phyloP scores from a whole-genome alignment of 2,888 invertebrate genomes.

The Drosophila multiciliata region DNA sequence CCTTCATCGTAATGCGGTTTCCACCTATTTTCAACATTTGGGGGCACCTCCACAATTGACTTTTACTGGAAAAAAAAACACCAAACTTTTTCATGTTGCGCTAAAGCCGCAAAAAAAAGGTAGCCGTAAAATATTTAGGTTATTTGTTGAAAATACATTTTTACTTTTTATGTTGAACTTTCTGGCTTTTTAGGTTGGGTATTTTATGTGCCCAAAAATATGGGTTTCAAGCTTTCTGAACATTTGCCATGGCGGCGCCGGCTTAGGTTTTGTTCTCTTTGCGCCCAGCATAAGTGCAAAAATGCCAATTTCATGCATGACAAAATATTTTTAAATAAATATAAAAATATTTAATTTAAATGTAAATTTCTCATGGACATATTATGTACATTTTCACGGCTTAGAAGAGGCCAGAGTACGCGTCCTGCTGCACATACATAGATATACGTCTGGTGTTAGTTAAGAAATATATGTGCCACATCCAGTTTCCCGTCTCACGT shows the following conservation, averaged over 20 bases:
- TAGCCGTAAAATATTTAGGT: slow-evolving; percentile 67
- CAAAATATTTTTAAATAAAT: slow-evolving; percentile 73
- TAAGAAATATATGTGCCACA: slow-evolving; percentile 51
- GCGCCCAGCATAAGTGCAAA: slow-evolving; percentile 49
- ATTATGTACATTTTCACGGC: slow-evolving; percentile 33
- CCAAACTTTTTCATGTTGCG: slow-evolving; percentile 37
- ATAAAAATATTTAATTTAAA: slow-evolving; percentile 75
- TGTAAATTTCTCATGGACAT: slow-evolving; percentile 64
- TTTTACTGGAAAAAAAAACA: slow-evolving; percentile 56
- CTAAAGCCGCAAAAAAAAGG: slow-evolving; percentile 60
- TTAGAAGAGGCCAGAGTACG: slow-evolving; percentile 4
- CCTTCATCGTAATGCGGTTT: not conserved
- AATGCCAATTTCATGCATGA: slow-evolving; percentile 79
- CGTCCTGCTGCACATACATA: slow-evolving; percentile 30
- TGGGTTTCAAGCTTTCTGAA: slow-evolving; percentile 27
- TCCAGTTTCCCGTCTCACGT: not conserved
- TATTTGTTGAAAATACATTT: slow-evolving; percentile 72
- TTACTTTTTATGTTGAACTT: slow-evolving; percentile 32
- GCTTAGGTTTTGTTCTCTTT: slow-evolving; percentile 38
- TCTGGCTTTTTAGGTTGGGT: slow-evolving; percentile 19
- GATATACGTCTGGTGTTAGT: slow-evolving; percentile 38
- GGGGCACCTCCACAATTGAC: slow-evolving; percentile 60
- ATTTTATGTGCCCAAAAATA: slow-evolving; percentile 24
- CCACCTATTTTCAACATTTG: not conserved
- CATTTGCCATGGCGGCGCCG: slow-evolving; percentile 42